Percentiles rank a stretch among this genome's conserved stretches.
These are phyloP conservation scores for Magallana angulata DNA, from an alignment of 1,140 invertebrate genomes.

Conservation along the genomic window DNA sequence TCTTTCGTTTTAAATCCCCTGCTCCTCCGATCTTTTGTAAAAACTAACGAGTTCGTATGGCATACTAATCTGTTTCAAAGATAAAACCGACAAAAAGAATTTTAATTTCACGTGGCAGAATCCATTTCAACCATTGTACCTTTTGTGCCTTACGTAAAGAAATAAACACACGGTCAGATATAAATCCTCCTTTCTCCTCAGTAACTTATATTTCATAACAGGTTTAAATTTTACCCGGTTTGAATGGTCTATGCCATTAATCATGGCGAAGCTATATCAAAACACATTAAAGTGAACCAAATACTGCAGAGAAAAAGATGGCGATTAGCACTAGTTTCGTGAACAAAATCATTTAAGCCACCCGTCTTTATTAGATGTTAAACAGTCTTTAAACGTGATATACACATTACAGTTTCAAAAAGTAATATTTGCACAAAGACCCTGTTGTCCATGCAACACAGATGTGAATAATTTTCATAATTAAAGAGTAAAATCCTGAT, in stretches of 20 bases:
- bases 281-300: slow-evolving; percentile 24
- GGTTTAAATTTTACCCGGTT: background rate
- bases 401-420: slow-evolving; percentile 31
- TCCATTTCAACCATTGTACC: background rate
- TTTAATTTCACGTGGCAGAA: slow-evolving; percentile 27
- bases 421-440: slow-evolving; percentile 24
- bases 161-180: background rate
- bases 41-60: slow-evolving; percentile 28
- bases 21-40: slow-evolving; percentile 16
- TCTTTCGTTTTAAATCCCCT: slow-evolving; percentile 11
- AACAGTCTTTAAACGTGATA: slow-evolving; percentile 33
- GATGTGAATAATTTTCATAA: slow-evolving; percentile 38
- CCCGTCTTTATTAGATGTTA: slow-evolving; percentile 6
- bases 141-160: slow-evolving; percentile 13
- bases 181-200: background rate
- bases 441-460: background rate
- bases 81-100: slow-evolving; percentile 14
- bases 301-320: slow-evolving; percentile 3
- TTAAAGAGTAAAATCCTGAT: background rate
- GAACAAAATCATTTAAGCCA: slow-evolving; percentile 28
- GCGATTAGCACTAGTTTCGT: slow-evolving; percentile 17
- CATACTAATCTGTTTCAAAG: slow-evolving; percentile 28
- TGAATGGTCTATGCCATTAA: background rate
- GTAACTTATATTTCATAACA: slow-evolving; percentile 4
- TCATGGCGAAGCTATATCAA: background rate